Evolutionary conservation across 2,888 invertebrate genomes (phyloP), one percentile per base, ranked within the genome.

Genomic region (Netelia virgata): DNA sequence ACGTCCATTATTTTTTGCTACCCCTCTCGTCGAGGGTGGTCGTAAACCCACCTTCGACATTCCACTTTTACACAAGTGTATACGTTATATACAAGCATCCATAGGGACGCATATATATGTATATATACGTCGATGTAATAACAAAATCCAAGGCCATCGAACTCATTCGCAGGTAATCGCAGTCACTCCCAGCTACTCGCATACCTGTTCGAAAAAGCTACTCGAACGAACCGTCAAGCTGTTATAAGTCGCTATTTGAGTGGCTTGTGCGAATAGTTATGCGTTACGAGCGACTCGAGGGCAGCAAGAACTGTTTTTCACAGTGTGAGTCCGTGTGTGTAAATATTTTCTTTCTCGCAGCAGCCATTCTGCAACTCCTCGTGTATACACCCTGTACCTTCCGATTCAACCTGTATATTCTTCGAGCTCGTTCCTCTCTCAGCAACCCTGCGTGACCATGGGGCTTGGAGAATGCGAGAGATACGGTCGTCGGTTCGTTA

Each of bases 1-100:
- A 91, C 89, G 89, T 90, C 90, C 89, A 91, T 89, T 90, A 91
- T 90, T 92, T 92, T 91, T 92, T 91, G 88, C 88, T 79, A 86
- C 78, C 82, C 84, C 87, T 86, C 78, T 76, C 2, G 28, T 78
- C 57, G 77, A 74, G 79, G 64, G 64, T 70, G 66, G 64, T 64
- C 72, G 6, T 5, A 70, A 68, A n/a, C 41, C 64, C 23, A 69
- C 81, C 74, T 74, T 77, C 18, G 43, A 36, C 74, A 53, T 81
- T 41, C 50, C 84, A 57, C 63, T 61, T 61, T 55, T 23, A 47
- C 18, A 47, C 55, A n/a, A 1, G 47, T 3, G 11, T 47, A 47
- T 11, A 47, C 1, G 11, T 43, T 14, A 14, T 47, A 47, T 43
- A 16, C 63, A 28, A 23, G 50, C 10, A 16, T n/a, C 1, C 23